Conservation (phyloP, 2,113 vertebrate genomes). For the Clinocottus analis region DNA sequence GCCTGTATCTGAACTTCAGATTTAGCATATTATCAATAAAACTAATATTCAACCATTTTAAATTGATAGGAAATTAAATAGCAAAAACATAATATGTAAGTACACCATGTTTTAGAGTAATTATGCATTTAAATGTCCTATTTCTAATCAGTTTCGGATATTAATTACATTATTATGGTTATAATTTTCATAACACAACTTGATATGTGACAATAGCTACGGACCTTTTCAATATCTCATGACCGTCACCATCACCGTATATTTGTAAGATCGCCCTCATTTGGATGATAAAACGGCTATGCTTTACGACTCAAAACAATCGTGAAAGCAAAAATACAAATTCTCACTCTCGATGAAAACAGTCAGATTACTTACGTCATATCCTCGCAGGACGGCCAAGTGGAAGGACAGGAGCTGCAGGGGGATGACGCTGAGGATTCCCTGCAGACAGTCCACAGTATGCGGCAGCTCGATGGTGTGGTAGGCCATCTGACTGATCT, state of each 20-base stretch:
- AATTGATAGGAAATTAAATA: neutral
- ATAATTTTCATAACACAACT: neutral
- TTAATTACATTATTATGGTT: neutral
- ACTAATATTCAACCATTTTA: neutral
- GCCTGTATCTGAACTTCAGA: neutral
- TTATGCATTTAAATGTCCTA: neutral
- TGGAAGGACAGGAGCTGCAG: conserved; percentile 96
- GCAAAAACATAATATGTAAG: neutral
- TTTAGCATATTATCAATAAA: neutral
- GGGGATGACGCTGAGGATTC: conserved; percentile 93
- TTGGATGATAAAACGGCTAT: neutral
- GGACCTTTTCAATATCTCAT: neutral
- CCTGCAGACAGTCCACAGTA: conserved; percentile 96
- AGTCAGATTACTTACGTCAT: conserved; percentile 86
- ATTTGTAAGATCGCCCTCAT: neutral
- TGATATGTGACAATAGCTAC: neutral
- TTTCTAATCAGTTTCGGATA: neutral
- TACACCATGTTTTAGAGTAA: neutral
- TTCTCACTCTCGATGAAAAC: too few relatives aligned
- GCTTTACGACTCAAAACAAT: too few relatives aligned
- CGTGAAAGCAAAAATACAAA: neutral
- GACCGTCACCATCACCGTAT: neutral
- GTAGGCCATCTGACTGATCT: conserved; percentile 89
- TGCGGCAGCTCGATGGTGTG: conserved; percentile 92
- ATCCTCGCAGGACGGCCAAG: conserved; percentile 95